Evolutionary conservation across 1,140 invertebrate genomes (phyloP), one percentile per base, ranked within the genome.

Genomic region (Brachionus rubens): DNA sequence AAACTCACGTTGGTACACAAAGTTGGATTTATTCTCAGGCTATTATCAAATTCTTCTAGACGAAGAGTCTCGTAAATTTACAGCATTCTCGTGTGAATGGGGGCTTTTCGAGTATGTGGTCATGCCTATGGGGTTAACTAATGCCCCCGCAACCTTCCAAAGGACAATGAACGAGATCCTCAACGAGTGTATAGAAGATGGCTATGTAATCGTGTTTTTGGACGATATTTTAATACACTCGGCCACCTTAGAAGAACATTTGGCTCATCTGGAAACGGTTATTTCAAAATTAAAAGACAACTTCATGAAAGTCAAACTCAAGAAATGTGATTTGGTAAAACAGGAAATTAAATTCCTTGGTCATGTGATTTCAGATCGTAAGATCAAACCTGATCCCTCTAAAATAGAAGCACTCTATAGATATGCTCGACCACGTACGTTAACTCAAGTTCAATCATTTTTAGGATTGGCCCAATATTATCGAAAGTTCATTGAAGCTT

Each of bases 371-470:
- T 48, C 47, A 48, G 16, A 48, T 48, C n/a, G 47, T 19, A n/a
- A 21, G n/a, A 48, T 48, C n/a, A 48, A 48, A 48, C 47, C 47
- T 48, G 47, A 48, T 21, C 47, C 47, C 9, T 48, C 47, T 2
- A 48, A 48, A 48, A 21, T 48, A 24, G 56, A 62, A 62, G 56
- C 56, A 30, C 28, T 62, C 56, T 16, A 62, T 40, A 16, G 28
- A 40, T 30, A 30, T 16, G 52, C 10, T 12, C 1, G 52, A 14
- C 79, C 79, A 47, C 79, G 62, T 46, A 82, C 76, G 76, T 62
- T 79, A 6, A 81, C 82, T 33, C 80, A 85, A 48, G 33, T 87
- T 0, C 78, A 82, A 48, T 24, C 79, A 14, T 87, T 88, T 77
- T 36, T 72, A 14, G 41, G 68, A 2, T 26, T 48, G n/a, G 33